These are phyloP conservation scores for Channa argus DNA, from an alignment of 2,113 vertebrate genomes.

Conservation along the genomic window DNA sequence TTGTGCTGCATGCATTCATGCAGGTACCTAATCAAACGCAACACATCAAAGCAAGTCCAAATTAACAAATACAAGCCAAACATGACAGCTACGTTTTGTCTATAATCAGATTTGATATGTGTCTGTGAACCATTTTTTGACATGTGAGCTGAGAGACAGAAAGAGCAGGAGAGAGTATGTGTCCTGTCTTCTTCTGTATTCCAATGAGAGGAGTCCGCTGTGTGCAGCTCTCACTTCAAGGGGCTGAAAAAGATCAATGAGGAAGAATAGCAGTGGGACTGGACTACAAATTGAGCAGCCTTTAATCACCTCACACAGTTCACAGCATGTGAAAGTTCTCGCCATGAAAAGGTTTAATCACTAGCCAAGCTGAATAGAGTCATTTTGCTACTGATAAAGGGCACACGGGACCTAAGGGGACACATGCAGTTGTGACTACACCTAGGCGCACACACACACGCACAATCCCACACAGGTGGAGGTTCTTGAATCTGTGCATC, in stretches of 20 bases:
- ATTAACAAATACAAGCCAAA: constrained; percentile 17
- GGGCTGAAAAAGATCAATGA: constrained; percentile 72
- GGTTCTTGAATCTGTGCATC: not conserved
- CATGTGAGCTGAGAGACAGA: constrained; percentile 17
- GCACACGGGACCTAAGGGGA: constrained; percentile 36
- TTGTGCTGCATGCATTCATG: not conserved
- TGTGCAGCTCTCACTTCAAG: constrained; percentile 57
- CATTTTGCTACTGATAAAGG: constrained; percentile 69
- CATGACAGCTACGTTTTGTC: constrained; percentile 32
- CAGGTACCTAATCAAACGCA: not conserved
- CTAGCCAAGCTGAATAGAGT: constrained; percentile 68
- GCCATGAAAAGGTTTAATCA: constrained; percentile 76
- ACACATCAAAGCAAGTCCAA: constrained; percentile 25
- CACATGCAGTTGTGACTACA: constrained; percentile 13
- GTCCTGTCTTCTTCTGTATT: constrained; percentile 27
- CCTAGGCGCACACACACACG: not conserved
- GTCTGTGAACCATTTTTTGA: constrained; percentile 32
- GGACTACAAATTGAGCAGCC: constrained; percentile 72
- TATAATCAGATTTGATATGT: constrained; percentile 28
- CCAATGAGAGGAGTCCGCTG: constrained; percentile 49
- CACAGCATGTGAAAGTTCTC: constrained; percentile 71
- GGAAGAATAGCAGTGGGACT: constrained; percentile 67
- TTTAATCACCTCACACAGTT: constrained; percentile 79
- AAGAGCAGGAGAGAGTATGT: not conserved
- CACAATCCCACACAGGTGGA: no score